Evolutionary conservation across 2,113 vertebrate genomes (phyloP).

Genomic region (Calyptommatus sinebrachiatus): DNA sequence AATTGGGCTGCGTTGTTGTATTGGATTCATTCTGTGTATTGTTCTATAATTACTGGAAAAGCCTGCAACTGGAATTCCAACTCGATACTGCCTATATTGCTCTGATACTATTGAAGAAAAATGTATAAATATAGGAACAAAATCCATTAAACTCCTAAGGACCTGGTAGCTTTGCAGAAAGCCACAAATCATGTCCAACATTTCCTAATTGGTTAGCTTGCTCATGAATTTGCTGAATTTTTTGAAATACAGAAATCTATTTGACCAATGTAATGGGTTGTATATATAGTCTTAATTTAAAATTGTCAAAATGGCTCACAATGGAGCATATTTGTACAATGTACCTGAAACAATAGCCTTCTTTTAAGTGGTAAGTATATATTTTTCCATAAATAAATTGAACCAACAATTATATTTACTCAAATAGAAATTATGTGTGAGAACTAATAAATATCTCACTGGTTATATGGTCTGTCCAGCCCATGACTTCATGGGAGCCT

Average conservation of each 20-base stretch:
- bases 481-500: neutral
- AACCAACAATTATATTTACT: neutral
- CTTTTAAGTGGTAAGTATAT: neutral
- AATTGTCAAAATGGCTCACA: neutral
- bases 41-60: too few relatives aligned
- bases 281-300: too few relatives aligned
- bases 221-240: neutral
- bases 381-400: neutral
- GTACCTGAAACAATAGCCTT: neutral
- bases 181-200: too few relatives aligned
- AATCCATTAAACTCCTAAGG: too few relatives aligned
- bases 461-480: neutral
- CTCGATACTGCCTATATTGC: too few relatives aligned
- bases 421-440: neutral
- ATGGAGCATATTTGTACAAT: neutral
- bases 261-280: neutral
- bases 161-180: neutral
- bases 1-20: neutral
- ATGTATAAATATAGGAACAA: too few relatives aligned
- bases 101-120: too few relatives aligned
- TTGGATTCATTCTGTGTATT: neutral
- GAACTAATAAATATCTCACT: neutral
- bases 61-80: too few relatives aligned
- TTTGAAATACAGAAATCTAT: neutral
- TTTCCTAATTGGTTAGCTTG: neutral